Conservation (phyloP, 1,140 invertebrate species). For the Zaprionus taronus region DNA sequence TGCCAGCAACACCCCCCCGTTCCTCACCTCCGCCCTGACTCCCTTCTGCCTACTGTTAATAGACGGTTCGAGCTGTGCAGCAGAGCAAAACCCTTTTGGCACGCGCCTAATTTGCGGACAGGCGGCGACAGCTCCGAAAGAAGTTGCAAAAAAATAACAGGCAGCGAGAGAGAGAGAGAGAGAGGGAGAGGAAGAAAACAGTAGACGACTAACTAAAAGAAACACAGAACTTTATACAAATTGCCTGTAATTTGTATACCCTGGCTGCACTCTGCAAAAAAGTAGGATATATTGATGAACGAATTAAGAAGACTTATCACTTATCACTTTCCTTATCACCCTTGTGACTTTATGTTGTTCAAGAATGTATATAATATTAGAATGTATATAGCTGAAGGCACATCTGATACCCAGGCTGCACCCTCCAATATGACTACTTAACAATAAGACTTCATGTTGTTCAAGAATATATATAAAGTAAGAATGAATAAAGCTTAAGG, state of each 20-base stretch:
- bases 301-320: no score
- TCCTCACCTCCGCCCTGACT: not conserved
- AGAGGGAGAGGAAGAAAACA: not conserved
- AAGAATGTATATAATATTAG: no score
- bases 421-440: no score
- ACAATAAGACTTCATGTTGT: no score
- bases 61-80: conserved; percentile 14
- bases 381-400: no score
- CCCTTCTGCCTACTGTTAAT: not conserved
- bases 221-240: conserved; percentile 13
- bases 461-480: no score
- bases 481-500: no score
- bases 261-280: not conserved
- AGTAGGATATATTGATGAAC: no score
- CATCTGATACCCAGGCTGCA: no score
- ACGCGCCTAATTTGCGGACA: conserved; percentile 45
- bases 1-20: not conserved
- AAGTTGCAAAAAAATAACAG: conserved; percentile 5
- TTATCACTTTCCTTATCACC: no score
- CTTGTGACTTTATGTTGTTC: no score
- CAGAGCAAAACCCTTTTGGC: conserved; percentile 35
- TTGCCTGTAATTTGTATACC: conserved; percentile 10
- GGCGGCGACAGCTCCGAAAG: conserved; percentile 17
- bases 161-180: not conserved
- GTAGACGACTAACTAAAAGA: conserved; percentile 1